These are phyloP conservation scores for Macaca mulatta DNA, from an alignment of 2,113 vertebrate species.

Conservation along the genomic window DNA sequence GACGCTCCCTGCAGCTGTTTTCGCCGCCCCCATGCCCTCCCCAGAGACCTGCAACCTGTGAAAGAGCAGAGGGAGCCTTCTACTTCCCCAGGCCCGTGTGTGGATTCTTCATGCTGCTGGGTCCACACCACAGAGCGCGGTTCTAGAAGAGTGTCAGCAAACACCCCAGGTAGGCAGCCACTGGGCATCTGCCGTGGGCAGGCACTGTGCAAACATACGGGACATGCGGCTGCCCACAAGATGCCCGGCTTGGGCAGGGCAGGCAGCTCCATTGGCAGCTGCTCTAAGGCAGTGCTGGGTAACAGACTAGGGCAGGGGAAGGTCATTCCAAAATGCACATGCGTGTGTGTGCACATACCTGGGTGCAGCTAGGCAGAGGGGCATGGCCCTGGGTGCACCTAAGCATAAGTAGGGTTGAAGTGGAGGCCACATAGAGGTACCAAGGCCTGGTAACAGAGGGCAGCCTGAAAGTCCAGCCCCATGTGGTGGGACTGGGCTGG, in stretches of 20 bases:
- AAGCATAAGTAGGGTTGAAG: rapidly evolving
- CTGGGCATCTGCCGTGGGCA: rapidly evolving
- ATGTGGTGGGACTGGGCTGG: rapidly evolving
- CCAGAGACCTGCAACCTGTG: background rate
- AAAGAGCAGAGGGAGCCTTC: background rate
- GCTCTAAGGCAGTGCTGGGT: rapidly evolving
- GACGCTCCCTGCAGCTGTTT: rapidly evolving
- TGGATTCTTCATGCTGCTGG: background rate
- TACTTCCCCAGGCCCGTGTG: background rate
- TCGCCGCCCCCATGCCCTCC: rapidly evolving
- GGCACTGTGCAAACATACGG: rapidly evolving
- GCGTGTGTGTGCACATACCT: background rate
- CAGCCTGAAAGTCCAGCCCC: background rate
- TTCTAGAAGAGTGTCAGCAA: background rate
- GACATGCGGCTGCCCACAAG: background rate
- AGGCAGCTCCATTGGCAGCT: rapidly evolving
- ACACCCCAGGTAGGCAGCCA: background rate
- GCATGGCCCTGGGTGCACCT: rapidly evolving
- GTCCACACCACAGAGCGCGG: background rate
- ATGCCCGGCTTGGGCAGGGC: rapidly evolving
- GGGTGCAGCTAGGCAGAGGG: background rate
- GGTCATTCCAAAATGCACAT: rapidly evolving
- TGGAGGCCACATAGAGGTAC: background rate
- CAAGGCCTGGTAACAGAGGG: background rate
- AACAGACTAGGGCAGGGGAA: background rate